Evolutionary conservation across 1,140 invertebrate genomes (phyloP), one percentile per base, ranked within the genome.

Genomic region (Coenobita brevimanus): DNA sequence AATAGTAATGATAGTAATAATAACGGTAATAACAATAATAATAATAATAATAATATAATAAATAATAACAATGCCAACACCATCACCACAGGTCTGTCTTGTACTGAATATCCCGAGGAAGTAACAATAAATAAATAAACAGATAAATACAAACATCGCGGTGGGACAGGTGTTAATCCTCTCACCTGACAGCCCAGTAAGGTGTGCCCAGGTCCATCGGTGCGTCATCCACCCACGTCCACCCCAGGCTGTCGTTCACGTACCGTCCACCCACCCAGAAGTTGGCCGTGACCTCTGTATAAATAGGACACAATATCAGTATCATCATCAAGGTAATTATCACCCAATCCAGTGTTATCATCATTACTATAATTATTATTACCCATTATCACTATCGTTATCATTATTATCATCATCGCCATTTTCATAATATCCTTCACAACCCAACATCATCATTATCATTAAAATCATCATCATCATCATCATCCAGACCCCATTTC

Each of bases 131-230:
- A n/a, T 4, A 43, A 41, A 10, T 6, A 15, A 43, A 2, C 1
- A n/a, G 2, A 41, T 38, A 38, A 4, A 41, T 43, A 41, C 36
- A 10, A 43, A 2, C n/a, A 8, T 6, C 2, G 4, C n/a, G 62
- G 69, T 30, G 21, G 33, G 21, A 3, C 10, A 43, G 2, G 4
- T 24, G 8, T n/a, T 24, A 8, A 8, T 50, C 0, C 4, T n/a
- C 73, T 46, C 4, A 85, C 82, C 82, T 85, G 71, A 85, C 67
- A 4, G 82, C 82, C 82, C 82, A 85, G 57, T 43, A 85, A 6
- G 82, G 82, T 8, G 82, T 41, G 8, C 82, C 82, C 13, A 85
- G 33, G 2, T 85, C 73, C 71, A 85, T 33, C 3, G 71, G 8
- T n/a, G 71, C 1, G 33, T 76, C 54, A 15, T 41, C 27, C 17